Conservation (phyloP, 2,797 vertebrate genomes). For the Chrosomus eos region DNA sequence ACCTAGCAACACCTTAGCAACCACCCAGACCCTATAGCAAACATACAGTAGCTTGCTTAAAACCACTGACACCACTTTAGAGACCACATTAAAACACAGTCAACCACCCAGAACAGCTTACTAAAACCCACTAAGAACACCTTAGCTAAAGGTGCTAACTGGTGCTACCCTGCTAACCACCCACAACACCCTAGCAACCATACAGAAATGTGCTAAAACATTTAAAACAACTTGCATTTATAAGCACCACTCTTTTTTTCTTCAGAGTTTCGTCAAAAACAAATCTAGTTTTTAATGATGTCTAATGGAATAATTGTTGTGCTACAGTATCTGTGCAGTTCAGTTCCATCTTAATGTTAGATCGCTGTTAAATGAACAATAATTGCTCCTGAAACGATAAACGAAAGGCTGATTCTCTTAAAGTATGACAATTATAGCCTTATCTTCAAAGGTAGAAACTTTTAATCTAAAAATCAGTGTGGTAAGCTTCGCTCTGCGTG, state of each 20-base stretch:
- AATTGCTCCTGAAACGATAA: slow-evolving; percentile 46
- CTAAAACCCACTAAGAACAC: background rate
- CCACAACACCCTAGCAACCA: background rate
- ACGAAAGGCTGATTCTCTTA: slow-evolving; percentile 50
- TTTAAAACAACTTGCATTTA: background rate
- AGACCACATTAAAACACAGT: no score
- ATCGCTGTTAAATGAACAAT: slow-evolving; percentile 44
- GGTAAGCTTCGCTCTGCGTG: slow-evolving; percentile 29
- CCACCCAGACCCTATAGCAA: background rate
- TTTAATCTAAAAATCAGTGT: slow-evolving; percentile 53
- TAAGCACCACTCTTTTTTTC: background rate
- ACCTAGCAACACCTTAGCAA: background rate
- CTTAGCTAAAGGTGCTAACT: no score
- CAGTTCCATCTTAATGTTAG: slow-evolving; percentile 41
- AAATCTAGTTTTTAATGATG: background rate
- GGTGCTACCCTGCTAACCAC: background rate
- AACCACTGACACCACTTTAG: no score
- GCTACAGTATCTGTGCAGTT: background rate
- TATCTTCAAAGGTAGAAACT: slow-evolving; percentile 47
- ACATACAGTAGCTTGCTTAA: background rate
- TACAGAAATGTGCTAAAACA: background rate
- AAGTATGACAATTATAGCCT: slow-evolving; percentile 56
- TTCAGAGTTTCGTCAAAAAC: background rate
- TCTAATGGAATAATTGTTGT: background rate
- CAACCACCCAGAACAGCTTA: background rate